Percentiles rank a stretch among this genome's conserved stretches.
These are phyloP conservation scores for Tetragonula clypearis DNA, from an alignment of 1,140 invertebrate species.

Conservation along the genomic window DNA sequence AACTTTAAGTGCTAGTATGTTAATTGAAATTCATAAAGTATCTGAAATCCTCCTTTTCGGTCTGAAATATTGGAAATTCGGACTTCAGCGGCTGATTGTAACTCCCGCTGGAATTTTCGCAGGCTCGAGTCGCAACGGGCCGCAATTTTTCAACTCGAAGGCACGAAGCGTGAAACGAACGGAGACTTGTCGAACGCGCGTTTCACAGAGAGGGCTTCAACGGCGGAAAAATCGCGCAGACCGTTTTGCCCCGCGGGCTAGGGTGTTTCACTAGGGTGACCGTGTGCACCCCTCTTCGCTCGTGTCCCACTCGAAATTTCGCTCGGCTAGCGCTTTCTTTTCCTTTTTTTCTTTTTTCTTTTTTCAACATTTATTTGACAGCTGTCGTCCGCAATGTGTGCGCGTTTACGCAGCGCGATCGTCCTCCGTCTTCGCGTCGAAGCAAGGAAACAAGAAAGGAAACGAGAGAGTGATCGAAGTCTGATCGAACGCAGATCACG, in stretches of 20 bases:
- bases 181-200: constrained; percentile 75
- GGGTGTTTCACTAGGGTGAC: constrained; percentile 68
- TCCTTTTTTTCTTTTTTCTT: constrained; percentile 56
- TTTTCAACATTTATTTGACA: constrained; percentile 81
- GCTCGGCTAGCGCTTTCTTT: constrained; percentile 79
- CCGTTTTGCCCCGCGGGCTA: constrained; percentile 70
- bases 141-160: background rate
- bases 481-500: no score
- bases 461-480: no score
- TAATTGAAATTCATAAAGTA: no score
- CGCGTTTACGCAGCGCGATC: constrained; percentile 63
- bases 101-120: background rate
- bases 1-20: no score
- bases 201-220: constrained; percentile 49
- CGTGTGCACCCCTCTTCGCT: constrained; percentile 62
- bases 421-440: constrained; percentile 45
- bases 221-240: constrained; percentile 72
- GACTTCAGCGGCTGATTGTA: no score
- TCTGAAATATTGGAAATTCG: no score
- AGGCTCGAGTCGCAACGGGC: background rate
- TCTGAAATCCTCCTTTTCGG: no score
- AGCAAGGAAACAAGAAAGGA: background rate
- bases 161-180: constrained; percentile 41
- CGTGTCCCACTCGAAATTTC: constrained; percentile 80
- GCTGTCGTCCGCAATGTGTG: constrained; percentile 79